Conservation (phyloP, 30 jellyfish, hydroid and myxozoan species). For the Aurelia sp. region DNA sequence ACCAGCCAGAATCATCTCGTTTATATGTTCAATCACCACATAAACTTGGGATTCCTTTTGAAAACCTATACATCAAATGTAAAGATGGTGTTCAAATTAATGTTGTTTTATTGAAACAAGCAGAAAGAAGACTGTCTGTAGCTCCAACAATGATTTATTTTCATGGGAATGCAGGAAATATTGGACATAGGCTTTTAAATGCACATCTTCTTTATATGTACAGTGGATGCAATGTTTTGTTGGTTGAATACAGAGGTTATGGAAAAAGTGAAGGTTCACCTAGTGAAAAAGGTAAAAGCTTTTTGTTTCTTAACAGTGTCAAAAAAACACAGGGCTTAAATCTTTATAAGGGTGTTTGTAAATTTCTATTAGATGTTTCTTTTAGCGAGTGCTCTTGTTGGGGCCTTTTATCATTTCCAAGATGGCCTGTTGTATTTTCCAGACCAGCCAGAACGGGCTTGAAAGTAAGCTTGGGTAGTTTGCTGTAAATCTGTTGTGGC, state of each 20-base stretch:
- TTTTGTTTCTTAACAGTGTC: no score
- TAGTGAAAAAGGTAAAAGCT: slow-evolving; percentile 79
- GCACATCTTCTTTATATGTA: slow-evolving; percentile 77
- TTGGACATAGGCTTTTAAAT: slow-evolving; percentile 84
- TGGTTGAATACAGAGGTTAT: slow-evolving; percentile 92
- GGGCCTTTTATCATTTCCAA: no score
- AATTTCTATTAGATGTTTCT: no score
- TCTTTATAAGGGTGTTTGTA: no score
- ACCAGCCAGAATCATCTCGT: slow-evolving; percentile 95
- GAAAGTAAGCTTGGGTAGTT: no score
- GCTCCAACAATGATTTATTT: slow-evolving; percentile 85
- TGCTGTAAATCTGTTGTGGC: no score
- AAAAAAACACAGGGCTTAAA: no score
- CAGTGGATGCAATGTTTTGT: slow-evolving; percentile 89
- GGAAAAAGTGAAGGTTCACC: slow-evolving; percentile 96
- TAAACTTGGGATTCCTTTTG: slow-evolving; percentile 87
- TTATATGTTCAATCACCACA: slow-evolving; percentile 91
- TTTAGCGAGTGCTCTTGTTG: no score
- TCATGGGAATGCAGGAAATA: slow-evolving; percentile 97
- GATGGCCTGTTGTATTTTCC: no score
- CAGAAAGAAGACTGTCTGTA: slow-evolving; percentile 46
- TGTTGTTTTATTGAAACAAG: slow-evolving; percentile 80
- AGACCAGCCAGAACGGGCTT: no score
- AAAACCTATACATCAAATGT: slow-evolving; percentile 77
- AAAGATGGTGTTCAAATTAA: slow-evolving; percentile 77